A percentile compares a stretch with the other conserved stretches of the same genome.
These are phyloP conservation scores for Bombus turneri DNA, from an alignment of 1,140 invertebrate species.

Conservation along the genomic window DNA sequence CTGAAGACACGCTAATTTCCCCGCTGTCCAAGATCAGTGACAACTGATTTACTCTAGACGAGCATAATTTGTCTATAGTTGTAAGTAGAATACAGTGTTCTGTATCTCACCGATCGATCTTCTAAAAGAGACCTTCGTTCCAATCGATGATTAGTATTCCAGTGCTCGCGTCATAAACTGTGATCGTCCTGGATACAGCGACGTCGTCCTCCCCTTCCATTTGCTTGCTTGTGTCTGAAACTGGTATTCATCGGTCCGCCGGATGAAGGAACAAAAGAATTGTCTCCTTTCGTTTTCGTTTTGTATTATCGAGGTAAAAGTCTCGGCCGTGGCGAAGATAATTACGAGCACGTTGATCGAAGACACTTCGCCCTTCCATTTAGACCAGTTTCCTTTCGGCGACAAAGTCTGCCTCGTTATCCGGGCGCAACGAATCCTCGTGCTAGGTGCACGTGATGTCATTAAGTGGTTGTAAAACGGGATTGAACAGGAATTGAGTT, in stretches of 20 bases:
- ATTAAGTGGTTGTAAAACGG: conserved; percentile 26
- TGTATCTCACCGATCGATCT: not conserved
- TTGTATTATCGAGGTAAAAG: not conserved
- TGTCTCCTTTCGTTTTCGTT: not conserved
- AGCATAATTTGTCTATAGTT: not conserved
- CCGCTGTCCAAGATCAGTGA: not conserved
- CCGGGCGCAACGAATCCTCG: conserved; percentile 7
- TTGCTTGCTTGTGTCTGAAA: conserved; percentile 14
- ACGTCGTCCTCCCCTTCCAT: not conserved
- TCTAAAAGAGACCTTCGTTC: conserved; percentile 43
- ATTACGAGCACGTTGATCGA: conserved; percentile 53
- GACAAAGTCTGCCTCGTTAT: not conserved
- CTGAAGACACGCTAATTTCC: not conserved
- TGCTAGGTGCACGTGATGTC: not conserved
- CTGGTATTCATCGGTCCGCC: conserved; percentile 19
- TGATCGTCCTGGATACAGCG: conserved; percentile 32
- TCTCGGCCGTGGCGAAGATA: not conserved
- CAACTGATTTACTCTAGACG: too few relatives aligned
- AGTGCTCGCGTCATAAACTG: conserved; percentile 16
- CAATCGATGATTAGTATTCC: conserved; percentile 57
- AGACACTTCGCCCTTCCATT: conserved; percentile 39
- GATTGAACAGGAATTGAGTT: not conserved
- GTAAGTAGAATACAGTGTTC: not conserved
- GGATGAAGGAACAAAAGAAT: conserved; percentile 11
- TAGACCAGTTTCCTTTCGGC: conserved; percentile 10